These are phyloP conservation scores for Bombus affinis DNA, from an alignment of 1,140 invertebrate species.

Conservation along the genomic window DNA sequence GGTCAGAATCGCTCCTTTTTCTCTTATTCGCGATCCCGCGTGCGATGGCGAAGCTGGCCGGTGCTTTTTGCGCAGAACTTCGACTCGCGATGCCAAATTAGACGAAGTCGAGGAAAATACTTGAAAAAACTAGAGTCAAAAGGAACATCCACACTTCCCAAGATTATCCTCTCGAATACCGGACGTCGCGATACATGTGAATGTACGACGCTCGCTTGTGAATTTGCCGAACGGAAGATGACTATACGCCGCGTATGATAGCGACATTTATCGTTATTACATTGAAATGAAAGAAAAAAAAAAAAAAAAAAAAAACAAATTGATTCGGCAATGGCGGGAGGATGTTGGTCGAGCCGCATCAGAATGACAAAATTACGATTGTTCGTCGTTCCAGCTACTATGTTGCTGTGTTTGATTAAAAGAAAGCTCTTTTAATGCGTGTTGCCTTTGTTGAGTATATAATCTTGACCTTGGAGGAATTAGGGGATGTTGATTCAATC, in stretches of 20 bases:
- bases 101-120: neutral
- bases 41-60: neutral
- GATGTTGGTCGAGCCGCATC: slow-evolving; percentile 16
- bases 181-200: neutral
- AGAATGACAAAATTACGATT: slow-evolving; percentile 46
- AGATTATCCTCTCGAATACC: neutral
- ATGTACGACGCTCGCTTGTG: neutral
- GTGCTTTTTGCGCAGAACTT: slow-evolving; percentile 1
- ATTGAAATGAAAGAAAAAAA: neutral
- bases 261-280: slow-evolving; percentile 28
- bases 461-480: slow-evolving; percentile 32
- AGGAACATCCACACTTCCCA: neutral
- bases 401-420: neutral
- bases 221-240: slow-evolving; percentile 35
- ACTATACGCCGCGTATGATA: slow-evolving; percentile 4
- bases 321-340: slow-evolving; percentile 12
- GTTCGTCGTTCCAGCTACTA: neutral
- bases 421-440: neutral
- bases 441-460: neutral
- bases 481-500: slow-evolving; percentile 5
- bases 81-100: neutral
- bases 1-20: neutral
- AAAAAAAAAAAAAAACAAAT: slow-evolving; percentile 3
- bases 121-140: neutral
- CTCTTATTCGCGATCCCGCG: neutral